phyloP scores from a whole-genome alignment of 2,797 vertebrate genomes.

The Alouatta caraya region DNA sequence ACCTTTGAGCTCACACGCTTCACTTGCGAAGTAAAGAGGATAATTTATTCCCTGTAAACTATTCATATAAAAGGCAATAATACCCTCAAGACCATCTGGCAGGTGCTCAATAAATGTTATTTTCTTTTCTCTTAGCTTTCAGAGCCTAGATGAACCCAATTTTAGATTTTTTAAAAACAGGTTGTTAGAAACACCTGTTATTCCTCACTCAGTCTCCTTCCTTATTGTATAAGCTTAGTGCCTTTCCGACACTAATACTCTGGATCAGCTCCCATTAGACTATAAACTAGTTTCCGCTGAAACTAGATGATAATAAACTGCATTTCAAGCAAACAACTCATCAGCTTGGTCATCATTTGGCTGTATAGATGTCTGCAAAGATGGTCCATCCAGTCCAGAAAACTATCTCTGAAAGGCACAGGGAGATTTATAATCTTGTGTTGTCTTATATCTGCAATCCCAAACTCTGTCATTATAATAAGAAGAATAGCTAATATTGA shows the following conservation, averaged over 20 bases:
- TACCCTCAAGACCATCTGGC: background rate
- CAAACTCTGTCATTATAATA: background rate
- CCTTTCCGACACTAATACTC: background rate
- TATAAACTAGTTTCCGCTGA: background rate
- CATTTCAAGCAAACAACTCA: background rate
- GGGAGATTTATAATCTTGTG: background rate
- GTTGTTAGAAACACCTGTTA: background rate
- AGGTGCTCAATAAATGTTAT: background rate
- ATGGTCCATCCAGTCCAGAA: background rate
- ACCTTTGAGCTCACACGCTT: background rate
- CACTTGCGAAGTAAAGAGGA: background rate
- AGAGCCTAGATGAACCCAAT: background rate
- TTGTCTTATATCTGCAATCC: background rate
- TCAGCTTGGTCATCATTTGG: background rate
- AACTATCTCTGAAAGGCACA: background rate
- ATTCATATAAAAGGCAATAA: background rate
- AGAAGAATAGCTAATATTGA: background rate
- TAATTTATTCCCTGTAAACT: background rate
- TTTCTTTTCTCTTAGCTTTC: background rate
- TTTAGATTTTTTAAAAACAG: background rate
- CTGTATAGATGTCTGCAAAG: background rate
- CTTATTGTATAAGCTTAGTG: background rate
- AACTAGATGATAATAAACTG: background rate
- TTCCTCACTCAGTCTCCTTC: background rate
- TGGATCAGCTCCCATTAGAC: background rate